Conservation (phyloP, 2,888 invertebrate species). For the Melieria picta region DNA sequence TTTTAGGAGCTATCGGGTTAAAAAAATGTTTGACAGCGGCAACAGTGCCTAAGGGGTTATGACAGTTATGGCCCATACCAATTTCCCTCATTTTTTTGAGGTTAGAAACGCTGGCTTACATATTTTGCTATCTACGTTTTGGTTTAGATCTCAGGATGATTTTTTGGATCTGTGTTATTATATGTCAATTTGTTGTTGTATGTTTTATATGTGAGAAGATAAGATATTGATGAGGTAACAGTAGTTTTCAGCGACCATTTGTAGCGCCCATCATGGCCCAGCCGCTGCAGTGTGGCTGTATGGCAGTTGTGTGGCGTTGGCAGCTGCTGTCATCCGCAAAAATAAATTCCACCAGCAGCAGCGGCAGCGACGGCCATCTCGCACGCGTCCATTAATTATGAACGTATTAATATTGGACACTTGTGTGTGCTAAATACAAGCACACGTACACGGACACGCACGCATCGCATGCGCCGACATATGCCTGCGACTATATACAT, state of each 20-base stretch:
- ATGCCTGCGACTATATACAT: constrained; percentile 11
- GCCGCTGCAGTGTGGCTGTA: constrained; percentile 33
- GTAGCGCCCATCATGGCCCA: background rate
- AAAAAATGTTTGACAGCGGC: too few species aligned
- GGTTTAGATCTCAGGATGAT: too few species aligned
- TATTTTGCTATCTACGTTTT: too few species aligned
- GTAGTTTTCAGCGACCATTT: background rate
- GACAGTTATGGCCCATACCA: too few species aligned
- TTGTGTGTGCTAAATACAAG: constrained; percentile 4
- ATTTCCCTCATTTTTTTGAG: too few species aligned
- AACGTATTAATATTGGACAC: constrained; percentile 46
- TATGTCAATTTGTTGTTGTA: background rate
- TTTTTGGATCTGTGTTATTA: background rate
- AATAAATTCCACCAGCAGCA: constrained; percentile 42
- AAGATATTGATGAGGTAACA: background rate
- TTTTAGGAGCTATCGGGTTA: too few species aligned
- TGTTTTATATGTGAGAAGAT: background rate
- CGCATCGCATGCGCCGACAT: constrained; percentile 4
- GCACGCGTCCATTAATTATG: constrained; percentile 48
- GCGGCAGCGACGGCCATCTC: constrained; percentile 15
- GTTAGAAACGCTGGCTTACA: too few species aligned
- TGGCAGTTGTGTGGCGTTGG: constrained; percentile 43
- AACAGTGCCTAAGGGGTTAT: too few species aligned
- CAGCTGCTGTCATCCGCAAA: constrained; percentile 46
- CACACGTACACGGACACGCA: constrained; percentile 32